Conservation (phyloP, 2,797 vertebrate genomes). For the Sciaenops ocellatus region DNA sequence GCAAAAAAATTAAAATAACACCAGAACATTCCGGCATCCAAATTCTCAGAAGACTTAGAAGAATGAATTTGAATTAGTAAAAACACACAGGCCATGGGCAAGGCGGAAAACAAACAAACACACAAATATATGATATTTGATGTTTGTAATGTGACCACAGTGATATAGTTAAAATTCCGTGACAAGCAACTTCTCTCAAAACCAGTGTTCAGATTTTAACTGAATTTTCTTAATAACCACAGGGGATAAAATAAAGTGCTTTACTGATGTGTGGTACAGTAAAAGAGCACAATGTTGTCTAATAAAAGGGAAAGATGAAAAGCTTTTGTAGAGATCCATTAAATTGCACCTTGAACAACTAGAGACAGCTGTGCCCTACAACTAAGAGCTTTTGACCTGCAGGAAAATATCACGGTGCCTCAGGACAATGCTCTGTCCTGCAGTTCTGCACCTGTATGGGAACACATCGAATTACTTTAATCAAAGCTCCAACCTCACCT, state of each 20-base stretch:
- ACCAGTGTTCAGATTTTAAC: background rate
- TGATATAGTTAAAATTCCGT: constrained; percentile 1
- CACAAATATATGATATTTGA: background rate
- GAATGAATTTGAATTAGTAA: background rate
- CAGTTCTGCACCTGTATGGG: background rate
- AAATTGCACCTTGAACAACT: constrained; percentile 9
- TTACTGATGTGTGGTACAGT: background rate
- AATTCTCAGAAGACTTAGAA: background rate
- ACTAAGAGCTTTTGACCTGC: constrained; percentile 18
- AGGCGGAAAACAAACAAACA: background rate
- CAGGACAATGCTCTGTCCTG: constrained; percentile 13
- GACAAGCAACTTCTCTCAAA: constrained; percentile 12
- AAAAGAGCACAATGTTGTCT: background rate
- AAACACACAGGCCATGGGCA: background rate
- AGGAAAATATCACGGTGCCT: constrained; percentile 31
- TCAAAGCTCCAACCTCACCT: constrained; percentile 17
- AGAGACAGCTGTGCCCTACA: background rate
- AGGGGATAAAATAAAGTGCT: background rate
- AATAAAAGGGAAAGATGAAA: background rate
- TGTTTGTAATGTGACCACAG: constrained; percentile 4
- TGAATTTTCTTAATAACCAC: background rate
- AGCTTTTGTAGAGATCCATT: background rate
- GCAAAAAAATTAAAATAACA: background rate
- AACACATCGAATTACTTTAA: constrained; percentile 26
- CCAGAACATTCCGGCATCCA: background rate